Evolutionary conservation across 2,888 invertebrate genomes (phyloP).

Genomic region (Polydrusus tereticollis): DNA sequence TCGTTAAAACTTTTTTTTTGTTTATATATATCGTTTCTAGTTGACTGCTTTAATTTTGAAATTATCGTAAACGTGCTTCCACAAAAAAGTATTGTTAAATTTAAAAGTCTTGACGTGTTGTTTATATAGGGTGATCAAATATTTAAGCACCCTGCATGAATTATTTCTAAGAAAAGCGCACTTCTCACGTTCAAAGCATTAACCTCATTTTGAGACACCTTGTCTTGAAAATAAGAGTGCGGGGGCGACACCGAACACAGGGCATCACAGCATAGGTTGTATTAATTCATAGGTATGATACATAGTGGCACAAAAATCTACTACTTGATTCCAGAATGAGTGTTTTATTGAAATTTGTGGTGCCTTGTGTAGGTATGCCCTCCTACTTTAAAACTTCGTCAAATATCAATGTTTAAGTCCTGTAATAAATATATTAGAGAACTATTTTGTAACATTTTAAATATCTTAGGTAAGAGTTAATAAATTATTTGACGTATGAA

Average conservation of each 20-base stretch:
- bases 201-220: too few species aligned
- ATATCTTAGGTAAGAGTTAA: conserved; percentile 6
- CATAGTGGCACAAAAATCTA: too few species aligned
- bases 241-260: too few species aligned
- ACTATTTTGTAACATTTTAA: not conserved
- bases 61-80: conserved; percentile 16
- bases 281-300: too few species aligned
- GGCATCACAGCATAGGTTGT: too few species aligned
- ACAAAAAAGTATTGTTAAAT: conserved; percentile 7
- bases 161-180: not conserved
- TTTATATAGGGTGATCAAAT: not conserved
- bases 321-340: too few species aligned
- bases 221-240: too few species aligned
- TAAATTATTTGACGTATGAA: conserved; percentile 21
- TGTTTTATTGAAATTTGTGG: too few species aligned
- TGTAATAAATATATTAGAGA: not conserved
- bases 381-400: not conserved
- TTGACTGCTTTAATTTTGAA: conserved; percentile 8
- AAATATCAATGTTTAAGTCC: not conserved
- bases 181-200: too few species aligned
- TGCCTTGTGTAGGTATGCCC: too few species aligned
- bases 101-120: not conserved
- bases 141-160: not conserved
- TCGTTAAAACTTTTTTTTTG: conserved; percentile 16
- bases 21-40: not conserved